Conservation (phyloP, 2,797 vertebrate species). For the Liparis tanakae region DNA sequence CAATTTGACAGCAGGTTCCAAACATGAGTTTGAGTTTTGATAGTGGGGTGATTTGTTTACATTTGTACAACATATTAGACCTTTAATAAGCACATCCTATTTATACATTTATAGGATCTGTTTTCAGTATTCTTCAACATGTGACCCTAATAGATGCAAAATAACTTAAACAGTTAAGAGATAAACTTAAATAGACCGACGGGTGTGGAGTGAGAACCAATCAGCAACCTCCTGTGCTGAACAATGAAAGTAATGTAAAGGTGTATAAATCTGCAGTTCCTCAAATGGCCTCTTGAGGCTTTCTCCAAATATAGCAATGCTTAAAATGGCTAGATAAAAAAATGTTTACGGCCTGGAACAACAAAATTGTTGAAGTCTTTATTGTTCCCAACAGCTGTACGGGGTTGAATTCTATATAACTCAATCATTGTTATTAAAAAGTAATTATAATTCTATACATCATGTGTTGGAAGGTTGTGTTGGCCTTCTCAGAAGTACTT, state of each 20-base stretch:
- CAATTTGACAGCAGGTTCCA: constrained; percentile 11
- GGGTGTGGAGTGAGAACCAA: no score
- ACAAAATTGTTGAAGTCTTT: background rate
- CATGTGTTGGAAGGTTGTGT: background rate
- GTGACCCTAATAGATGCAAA: background rate
- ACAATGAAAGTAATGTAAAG: no score
- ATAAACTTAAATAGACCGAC: background rate
- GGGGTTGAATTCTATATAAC: background rate
- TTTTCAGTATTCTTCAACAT: background rate
- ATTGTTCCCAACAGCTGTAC: background rate
- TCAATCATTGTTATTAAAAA: background rate
- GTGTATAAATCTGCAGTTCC: background rate
- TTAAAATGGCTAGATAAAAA: background rate
- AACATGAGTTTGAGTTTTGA: background rate
- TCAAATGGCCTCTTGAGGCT: background rate
- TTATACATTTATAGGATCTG: background rate
- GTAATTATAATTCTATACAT: background rate
- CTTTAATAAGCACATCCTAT: background rate
- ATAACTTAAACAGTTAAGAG: background rate
- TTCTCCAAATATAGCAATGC: background rate
- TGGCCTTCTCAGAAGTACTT: background rate
- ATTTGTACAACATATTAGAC: background rate
- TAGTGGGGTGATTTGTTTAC: background rate
- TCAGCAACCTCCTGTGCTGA: no score
- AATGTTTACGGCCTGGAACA: background rate